phyloP scores from a whole-genome alignment of 1,140 invertebrate genomes.

The Papilio machaon region DNA sequence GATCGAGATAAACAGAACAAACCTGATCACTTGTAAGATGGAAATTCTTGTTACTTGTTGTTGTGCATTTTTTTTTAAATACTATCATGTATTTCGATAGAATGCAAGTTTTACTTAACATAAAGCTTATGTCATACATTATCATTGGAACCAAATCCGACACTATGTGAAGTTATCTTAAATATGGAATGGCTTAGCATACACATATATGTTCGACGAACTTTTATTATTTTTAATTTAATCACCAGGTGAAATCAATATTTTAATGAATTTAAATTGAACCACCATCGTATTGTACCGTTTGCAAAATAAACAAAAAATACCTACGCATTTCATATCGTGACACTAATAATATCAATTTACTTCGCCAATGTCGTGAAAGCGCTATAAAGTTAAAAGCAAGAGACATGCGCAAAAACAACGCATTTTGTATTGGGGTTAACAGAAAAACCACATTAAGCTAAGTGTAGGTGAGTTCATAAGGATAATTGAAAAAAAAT shows the following conservation, averaged over 20 bases:
- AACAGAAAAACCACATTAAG: slow-evolving; percentile 21
- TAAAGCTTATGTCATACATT: background rate
- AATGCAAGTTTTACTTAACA: background rate
- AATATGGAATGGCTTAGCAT: background rate
- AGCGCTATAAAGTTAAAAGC: slow-evolving; percentile 23
- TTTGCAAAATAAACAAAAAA: background rate
- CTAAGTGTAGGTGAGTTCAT: background rate
- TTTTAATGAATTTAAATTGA: background rate
- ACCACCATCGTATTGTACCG: background rate
- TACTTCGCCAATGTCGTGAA: slow-evolving; percentile 13
- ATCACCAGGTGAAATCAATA: background rate
- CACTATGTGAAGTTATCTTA: no score
- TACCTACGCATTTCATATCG: background rate
- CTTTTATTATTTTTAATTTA: background rate
- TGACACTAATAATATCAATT: slow-evolving; percentile 19
- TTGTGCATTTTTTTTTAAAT: background rate
- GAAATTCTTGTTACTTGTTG: background rate
- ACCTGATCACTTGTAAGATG: background rate
- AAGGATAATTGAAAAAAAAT: slow-evolving; percentile 16
- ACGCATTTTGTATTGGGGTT: slow-evolving; percentile 20
- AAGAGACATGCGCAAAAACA: slow-evolving; percentile 17
- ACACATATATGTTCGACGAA: background rate
- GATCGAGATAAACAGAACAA: background rate
- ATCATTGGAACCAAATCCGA: background rate
- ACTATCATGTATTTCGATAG: no score